Evolutionary conservation across 2,113 vertebrate species (phyloP), one percentile per base, ranked within the genome.

Genomic region (Cyprinodon tularosa): DNA sequence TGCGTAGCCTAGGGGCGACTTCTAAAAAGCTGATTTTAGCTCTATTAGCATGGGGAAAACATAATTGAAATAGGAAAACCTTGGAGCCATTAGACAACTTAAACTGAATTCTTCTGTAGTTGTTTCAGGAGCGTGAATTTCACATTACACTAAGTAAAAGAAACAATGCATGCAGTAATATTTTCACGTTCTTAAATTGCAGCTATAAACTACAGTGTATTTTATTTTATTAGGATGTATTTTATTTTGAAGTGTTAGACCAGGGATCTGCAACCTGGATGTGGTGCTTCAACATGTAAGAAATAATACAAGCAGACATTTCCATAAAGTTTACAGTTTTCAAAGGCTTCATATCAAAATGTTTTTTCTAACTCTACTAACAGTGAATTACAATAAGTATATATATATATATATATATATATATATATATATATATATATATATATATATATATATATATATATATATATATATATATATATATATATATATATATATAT

Each of bases 11-110:
- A 1, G 13, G 85, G 82, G 81, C 14, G 36, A 50, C 69, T 74
- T 84, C 81, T 71, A 80, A 88, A 89, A 85, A 44, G 59, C 81
- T 22, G 62, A 67, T 76, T 78, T 68, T 13, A 66, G 64, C 29
- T 88, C 72, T 68, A 83, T 85, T 81, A 69, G 66, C 73, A 78
- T 6, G 13, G 10, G 65, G 39, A 66, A 83, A 77, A 84, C 74
- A 71, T 80, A 78, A 53, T 10, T 68, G 74, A 67, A 88, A 81
- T 13, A 74, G 63, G 71, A 74, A 12, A 81, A 71, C 78, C 68
- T 62, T 68, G 9, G 47, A 20, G 53, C 70, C 76, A 78, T 86
- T 80, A 83, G 72, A 12, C 60, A 17, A 83, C 64, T 50, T 62
- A 79, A 86, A 77, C 68, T 47, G 29, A 22, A 78, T 3, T 14